Percentiles rank a stretch among this genome's conserved stretches.
phyloP scores from a whole-genome alignment of 2,113 vertebrate species.

The Leptosomus discolor region DNA sequence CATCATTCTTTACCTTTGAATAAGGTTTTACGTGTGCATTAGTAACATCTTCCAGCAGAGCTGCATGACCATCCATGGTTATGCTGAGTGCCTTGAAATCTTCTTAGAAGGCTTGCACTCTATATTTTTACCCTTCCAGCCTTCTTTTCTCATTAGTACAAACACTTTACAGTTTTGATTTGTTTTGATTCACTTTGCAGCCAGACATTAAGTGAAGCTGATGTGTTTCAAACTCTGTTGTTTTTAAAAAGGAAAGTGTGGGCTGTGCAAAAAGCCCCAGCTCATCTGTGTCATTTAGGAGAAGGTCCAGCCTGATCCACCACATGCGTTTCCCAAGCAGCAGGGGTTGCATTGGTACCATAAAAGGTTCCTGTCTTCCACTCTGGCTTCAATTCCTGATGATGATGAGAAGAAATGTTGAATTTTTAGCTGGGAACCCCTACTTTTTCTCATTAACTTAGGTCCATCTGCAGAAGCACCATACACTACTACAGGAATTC shows the following conservation, averaged over 20 bases:
- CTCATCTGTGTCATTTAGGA: accelerated
- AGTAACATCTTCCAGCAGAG: neutral
- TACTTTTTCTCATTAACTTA: neutral
- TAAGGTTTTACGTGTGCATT: neutral
- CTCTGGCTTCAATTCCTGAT: neutral
- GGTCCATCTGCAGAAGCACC: neutral
- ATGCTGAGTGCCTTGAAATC: neutral
- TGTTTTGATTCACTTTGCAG: neutral
- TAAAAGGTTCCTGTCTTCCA: neutral
- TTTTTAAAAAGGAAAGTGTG: neutral
- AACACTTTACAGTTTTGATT: neutral
- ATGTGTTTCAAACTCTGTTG: neutral
- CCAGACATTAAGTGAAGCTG: neutral
- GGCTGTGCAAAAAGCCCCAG: neutral
- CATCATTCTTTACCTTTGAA: neutral
- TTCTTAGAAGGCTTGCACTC: neutral
- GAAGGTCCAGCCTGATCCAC: neutral
- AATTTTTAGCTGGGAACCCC: neutral
- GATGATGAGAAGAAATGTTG: neutral
- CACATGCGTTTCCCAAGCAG: neutral
- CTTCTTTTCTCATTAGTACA: neutral
- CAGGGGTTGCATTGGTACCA: neutral
- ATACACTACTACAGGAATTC: neutral
- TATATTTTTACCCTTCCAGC: neutral
- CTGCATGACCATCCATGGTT: neutral